Evolutionary conservation across 2,113 vertebrate genomes (phyloP).

Genomic region (Mesocricetus auratus): DNA sequence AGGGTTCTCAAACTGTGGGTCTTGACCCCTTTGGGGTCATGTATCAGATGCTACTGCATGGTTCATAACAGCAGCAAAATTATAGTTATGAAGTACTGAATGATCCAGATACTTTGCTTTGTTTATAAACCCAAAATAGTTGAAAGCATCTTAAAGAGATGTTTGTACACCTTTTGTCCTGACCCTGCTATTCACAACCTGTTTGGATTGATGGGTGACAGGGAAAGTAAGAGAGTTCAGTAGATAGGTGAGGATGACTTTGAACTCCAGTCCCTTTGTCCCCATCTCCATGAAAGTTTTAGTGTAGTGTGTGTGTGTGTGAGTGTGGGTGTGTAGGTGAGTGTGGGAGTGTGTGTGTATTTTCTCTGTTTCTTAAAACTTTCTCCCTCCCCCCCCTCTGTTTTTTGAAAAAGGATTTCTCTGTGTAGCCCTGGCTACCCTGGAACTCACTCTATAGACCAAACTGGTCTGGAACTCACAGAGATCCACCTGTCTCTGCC

Average conservation of each 20-base stretch:
- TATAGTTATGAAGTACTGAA: not conserved
- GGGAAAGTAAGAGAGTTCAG: not conserved
- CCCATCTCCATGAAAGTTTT: not conserved
- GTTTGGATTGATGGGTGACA: not conserved
- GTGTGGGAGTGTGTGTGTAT: not conserved
- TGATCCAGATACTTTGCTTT: not conserved
- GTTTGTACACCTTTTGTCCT: not conserved
- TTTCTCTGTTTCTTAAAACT: not conserved
- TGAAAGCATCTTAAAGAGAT: not conserved
- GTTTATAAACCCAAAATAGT: not conserved
- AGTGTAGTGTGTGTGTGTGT: not conserved
- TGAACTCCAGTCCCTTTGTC: not conserved
- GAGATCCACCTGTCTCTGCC: no score
- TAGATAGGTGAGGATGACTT: not conserved
- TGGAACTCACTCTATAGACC: no score
- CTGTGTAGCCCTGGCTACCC: no score
- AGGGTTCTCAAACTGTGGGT: not conserved
- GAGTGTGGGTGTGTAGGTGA: not conserved
- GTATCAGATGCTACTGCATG: not conserved
- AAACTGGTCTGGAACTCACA: no score
- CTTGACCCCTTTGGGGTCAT: not conserved
- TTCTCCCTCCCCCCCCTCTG: no score
- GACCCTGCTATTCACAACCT: not conserved
- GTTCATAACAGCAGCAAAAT: not conserved
- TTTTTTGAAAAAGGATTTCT: no score